Evolutionary conservation across 1,140 invertebrate species (phyloP).

Genomic region (Drosophila ogumai): DNA sequence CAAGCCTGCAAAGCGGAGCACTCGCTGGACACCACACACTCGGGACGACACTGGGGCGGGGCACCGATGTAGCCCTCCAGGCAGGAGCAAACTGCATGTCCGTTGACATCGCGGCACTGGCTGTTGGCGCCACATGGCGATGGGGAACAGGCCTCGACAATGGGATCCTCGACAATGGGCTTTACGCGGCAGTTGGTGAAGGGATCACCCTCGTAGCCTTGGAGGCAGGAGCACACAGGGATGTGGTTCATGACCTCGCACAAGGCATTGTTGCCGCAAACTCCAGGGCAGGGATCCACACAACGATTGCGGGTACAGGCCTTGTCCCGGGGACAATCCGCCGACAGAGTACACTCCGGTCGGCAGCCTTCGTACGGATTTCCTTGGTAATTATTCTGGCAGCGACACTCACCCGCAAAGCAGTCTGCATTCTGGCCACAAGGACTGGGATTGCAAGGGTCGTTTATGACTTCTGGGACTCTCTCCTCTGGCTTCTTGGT

Average conservation of each 20-base stretch:
- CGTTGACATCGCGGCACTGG: conserved; percentile 89
- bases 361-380: conserved; percentile 93
- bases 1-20: conserved; percentile 92
- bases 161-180: conserved; percentile 84
- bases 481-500: conserved; percentile 83
- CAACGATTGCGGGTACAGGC: conserved; percentile 93
- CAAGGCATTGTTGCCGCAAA: conserved; percentile 92
- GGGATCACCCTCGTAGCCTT: conserved; percentile 92
- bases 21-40: conserved; percentile 93
- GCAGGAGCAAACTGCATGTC: conserved; percentile 92
- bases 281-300: conserved; percentile 91
- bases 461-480: conserved; percentile 65
- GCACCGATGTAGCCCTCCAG: conserved; percentile 90
- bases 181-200: conserved; percentile 89
- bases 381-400: conserved; percentile 92
- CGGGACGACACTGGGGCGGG: conserved; percentile 92
- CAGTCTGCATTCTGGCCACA: conserved; percentile 94
- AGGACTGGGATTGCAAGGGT: conserved; percentile 91
- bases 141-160: conserved; percentile 91
- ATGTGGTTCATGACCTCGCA: conserved; percentile 94
- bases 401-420: conserved; percentile 91
- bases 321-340: conserved; percentile 92
- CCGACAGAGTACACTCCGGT: conserved; percentile 92
- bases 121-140: conserved; percentile 90
- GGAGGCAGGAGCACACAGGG: conserved; percentile 91